Conservation (phyloP, 1,140 invertebrate genomes). For the Magallana angulata region DNA sequence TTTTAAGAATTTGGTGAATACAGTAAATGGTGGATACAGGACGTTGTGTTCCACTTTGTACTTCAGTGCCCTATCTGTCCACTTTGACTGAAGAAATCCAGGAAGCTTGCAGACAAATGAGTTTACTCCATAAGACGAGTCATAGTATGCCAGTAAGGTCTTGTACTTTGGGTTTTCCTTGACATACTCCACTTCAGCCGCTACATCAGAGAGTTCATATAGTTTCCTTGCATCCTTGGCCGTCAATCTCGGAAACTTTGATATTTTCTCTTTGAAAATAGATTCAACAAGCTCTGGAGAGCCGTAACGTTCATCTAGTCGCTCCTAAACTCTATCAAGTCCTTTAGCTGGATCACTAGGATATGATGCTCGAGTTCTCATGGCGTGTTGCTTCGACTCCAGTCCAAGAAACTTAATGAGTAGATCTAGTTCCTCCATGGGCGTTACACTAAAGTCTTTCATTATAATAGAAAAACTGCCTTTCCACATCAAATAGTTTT, state of each 20-base stretch:
- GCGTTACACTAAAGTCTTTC: slow-evolving; percentile 11
- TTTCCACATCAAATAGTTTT: slow-evolving; percentile 28
- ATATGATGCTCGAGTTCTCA: background rate
- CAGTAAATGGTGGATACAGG: slow-evolving; percentile 56
- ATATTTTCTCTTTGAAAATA: slow-evolving; percentile 45
- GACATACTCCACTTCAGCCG: slow-evolving; percentile 51
- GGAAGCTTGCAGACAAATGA: slow-evolving; percentile 60
- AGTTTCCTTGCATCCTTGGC: slow-evolving; percentile 46
- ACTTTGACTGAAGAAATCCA: slow-evolving; percentile 55
- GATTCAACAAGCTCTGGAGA: slow-evolving; percentile 47
- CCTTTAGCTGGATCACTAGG: slow-evolving; percentile 32
- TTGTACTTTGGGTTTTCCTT: slow-evolving; percentile 50
- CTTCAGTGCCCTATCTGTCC: slow-evolving; percentile 48
- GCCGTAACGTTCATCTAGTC: slow-evolving; percentile 57
- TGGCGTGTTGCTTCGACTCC: background rate
- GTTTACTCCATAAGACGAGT: slow-evolving; percentile 54
- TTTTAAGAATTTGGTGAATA: slow-evolving; percentile 56
- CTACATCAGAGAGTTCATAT: slow-evolving; percentile 56
- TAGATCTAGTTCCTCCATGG: slow-evolving; percentile 22
- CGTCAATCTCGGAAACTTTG: slow-evolving; percentile 46
- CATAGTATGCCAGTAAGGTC: slow-evolving; percentile 52
- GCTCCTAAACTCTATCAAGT: slow-evolving; percentile 49
- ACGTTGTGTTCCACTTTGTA: slow-evolving; percentile 53
- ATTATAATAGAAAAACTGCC: slow-evolving; percentile 20
- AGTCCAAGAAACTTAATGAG: slow-evolving; percentile 24